Conservation (phyloP, 2,888 invertebrate genomes). For the Platerodrilus igneus region DNA sequence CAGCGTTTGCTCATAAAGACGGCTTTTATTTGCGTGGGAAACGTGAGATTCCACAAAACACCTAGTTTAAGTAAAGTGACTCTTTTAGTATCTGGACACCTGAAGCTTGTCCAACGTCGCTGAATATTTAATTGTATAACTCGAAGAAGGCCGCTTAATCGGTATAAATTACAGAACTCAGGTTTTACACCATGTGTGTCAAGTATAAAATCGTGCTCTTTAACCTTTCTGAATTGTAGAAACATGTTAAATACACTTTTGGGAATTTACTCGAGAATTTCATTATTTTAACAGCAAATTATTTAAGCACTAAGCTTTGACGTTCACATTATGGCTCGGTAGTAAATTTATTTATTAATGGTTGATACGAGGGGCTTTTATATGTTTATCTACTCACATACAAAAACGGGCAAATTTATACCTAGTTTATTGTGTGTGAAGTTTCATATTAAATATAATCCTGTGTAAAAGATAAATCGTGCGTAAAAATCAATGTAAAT, state of each 20-base stretch:
- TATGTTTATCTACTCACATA: no score
- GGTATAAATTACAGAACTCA: constrained; percentile 16
- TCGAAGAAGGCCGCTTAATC: constrained; percentile 14
- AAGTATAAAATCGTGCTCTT: constrained; percentile 13
- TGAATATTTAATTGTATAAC: constrained; percentile 21
- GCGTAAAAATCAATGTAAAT: no score
- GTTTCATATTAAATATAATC: no score
- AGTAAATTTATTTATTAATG: no score
- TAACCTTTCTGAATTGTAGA: constrained; percentile 12
- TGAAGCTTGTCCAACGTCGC: constrained; percentile 11
- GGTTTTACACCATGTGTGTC: constrained; percentile 8
- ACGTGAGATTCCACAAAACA: constrained; percentile 25
- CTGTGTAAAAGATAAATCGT: no score
- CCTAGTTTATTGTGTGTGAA: no score
- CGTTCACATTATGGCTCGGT: no score
- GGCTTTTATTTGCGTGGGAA: constrained; percentile 38
- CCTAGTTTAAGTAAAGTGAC: constrained; percentile 18
- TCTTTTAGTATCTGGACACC: constrained; percentile 16
- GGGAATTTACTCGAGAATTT: constrained; percentile 5
- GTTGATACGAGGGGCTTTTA: no score
- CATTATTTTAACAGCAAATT: constrained; percentile 2
- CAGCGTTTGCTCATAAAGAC: constrained; percentile 31
- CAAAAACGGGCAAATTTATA: no score
- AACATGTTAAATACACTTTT: constrained; percentile 5
- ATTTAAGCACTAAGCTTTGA: no score